Conservation (phyloP, 2,888 invertebrate genomes). For the Agapetus fuscipes region DNA sequence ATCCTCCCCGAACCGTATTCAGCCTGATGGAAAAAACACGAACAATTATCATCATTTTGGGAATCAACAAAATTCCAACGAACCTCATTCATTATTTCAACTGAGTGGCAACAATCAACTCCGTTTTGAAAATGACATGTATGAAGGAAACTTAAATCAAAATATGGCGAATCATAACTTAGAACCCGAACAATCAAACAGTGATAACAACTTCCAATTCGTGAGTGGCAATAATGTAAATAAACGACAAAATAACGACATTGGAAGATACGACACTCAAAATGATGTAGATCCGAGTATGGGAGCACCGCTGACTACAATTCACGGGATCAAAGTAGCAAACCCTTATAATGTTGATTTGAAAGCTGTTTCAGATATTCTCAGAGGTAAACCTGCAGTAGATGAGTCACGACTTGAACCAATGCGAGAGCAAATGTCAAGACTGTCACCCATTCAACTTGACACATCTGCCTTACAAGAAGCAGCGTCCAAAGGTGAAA, state of each 20-base stretch:
- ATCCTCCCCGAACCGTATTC: conserved; percentile 5
- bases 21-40: conserved; percentile 4
- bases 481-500: conserved; percentile 4
- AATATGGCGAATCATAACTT: conserved; percentile 38
- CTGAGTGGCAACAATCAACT: conserved; percentile 22
- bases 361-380: conserved; percentile 39
- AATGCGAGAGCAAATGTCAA: conserved; percentile 27
- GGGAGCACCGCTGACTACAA: conserved; percentile 29
- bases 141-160: conserved; percentile 35
- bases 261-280: conserved; percentile 7
- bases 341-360: conserved; percentile 45
- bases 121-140: conserved; percentile 32
- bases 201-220: conserved; percentile 8
- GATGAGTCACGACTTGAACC: conserved; percentile 33
- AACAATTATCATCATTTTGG: conserved; percentile 8
- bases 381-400: conserved; percentile 35
- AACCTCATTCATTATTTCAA: too few species aligned
- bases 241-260: conserved; percentile 9
- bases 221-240: conserved; percentile 3
- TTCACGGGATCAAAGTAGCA: conserved; percentile 43
- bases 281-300: conserved; percentile 25
- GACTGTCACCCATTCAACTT: conserved; percentile 11
- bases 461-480: conserved; percentile 15
- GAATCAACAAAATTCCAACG: conserved; percentile 1
- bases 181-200: conserved; percentile 28